These are phyloP conservation scores for Dendrolimus kikuchii DNA, from an alignment of 1,140 invertebrate genomes.

Conservation along the genomic window DNA sequence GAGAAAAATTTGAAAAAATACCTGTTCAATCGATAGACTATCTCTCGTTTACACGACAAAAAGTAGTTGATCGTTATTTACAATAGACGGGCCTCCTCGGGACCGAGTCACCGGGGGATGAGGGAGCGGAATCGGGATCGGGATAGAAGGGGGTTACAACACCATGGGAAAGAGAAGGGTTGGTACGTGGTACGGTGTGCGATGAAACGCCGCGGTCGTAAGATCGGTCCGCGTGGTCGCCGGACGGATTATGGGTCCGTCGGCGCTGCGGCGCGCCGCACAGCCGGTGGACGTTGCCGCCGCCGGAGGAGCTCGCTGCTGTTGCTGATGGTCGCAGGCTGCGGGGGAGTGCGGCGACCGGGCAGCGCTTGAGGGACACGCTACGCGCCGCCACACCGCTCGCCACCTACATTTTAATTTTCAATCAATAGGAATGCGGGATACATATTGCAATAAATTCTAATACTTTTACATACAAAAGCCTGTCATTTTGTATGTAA, in stretches of 20 bases:
- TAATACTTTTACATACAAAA: no score
- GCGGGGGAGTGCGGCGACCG: conserved; percentile 13
- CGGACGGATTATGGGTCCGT: conserved; percentile 35
- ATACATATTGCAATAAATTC: background rate
- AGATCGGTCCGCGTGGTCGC: conserved; percentile 45
- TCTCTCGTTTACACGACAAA: conserved; percentile 70
- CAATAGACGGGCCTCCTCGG: conserved; percentile 48
- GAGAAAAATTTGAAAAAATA: conserved; percentile 71
- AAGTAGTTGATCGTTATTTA: conserved; percentile 68
- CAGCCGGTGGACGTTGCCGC: conserved; percentile 14
- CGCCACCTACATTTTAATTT: conserved; percentile 49
- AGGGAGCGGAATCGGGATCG: conserved; percentile 22
- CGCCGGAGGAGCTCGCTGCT: conserved; percentile 12
- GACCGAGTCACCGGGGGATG: conserved; percentile 20
- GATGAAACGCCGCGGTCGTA: conserved; percentile 47
- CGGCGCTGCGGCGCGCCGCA: conserved; percentile 30
- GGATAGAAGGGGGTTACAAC: conserved; percentile 15
- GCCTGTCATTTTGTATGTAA: background rate
- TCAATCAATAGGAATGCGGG: background rate
- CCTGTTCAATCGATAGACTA: conserved; percentile 68
- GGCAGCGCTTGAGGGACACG: conserved; percentile 19
- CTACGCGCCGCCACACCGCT: conserved; percentile 65
- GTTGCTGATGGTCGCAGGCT: conserved; percentile 12
- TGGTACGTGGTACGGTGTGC: conserved; percentile 18
- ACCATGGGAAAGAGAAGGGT: conserved; percentile 8